Evolutionary conservation across 1,140 invertebrate genomes (phyloP).

Genomic region (Harlomillsia oculata): DNA sequence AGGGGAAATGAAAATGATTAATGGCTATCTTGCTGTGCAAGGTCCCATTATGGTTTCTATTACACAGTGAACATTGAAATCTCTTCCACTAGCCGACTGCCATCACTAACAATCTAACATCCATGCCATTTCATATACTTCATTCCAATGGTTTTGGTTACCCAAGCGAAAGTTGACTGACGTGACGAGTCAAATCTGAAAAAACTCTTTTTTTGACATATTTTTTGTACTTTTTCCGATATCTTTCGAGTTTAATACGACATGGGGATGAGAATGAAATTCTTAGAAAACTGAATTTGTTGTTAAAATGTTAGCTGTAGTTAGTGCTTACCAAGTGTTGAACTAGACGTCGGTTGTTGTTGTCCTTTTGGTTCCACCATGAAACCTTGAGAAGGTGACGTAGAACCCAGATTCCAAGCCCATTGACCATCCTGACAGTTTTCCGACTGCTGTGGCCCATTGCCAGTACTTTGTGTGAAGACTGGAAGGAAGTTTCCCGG

Average conservation of each 20-base stretch:
- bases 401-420: background rate
- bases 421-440: background rate
- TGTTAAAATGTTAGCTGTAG: background rate
- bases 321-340: constrained; percentile 11
- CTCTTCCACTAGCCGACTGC: no score
- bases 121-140: no score
- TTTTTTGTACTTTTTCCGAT: no score
- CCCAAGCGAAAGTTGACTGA: no score
- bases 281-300: no score
- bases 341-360: constrained; percentile 16
- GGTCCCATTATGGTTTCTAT: constrained; percentile 32
- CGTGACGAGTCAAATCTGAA: no score
- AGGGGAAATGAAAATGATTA: constrained; percentile 28
- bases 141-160: no score
- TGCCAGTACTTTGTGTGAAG: constrained; percentile 4
- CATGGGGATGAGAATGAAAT: background rate
- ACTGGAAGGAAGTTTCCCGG: constrained; percentile 17
- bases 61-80: background rate
- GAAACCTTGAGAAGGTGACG: constrained; percentile 5
- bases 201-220: no score
- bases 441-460: background rate
- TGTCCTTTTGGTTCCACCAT: constrained; percentile 4
- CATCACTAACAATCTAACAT: no score
- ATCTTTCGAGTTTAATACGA: background rate
- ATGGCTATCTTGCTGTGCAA: constrained; percentile 30